Base-by-base conservation (phyloP, 2,888 invertebrate species). In the Hecatera dysodea region DNA sequence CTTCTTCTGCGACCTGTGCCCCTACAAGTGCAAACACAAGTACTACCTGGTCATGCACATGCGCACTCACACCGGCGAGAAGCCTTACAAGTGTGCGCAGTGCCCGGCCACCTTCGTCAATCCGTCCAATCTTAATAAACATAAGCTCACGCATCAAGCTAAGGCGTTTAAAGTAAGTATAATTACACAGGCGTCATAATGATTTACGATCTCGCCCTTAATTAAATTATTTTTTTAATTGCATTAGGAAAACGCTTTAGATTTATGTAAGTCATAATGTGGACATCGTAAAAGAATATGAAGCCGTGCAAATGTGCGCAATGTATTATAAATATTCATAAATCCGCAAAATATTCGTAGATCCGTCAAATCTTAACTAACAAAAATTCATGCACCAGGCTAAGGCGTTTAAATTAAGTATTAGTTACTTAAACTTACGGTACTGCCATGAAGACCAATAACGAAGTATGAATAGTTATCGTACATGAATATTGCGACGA, bases 351-450 rank as follows among this genome's bases (percentile, higher is more conserved):
- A 96, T 96, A 22, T 97, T 97, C 86, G 97, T 96, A 80, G 97
- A 97, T 86, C 96, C 97, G 5, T 97, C 97, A n/a, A 97, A 97
- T 88, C 93, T 97, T 68, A 97, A 97, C 86, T 97, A 97, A 88
- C 97, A 97, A 96, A 79, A 93, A 96, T n/a, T n/a, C 1, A 96
- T 96, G 0, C 97, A 97, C 55, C 94, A 94, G 84, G 95, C 93
- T 80, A 96, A 96, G 78, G 95, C 94, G 84, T 95, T 93, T 62
- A 95, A 95, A 92, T 95, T 95, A 78, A 72, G 71, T 68, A 50
- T 39, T 62, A n/a, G 19, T 27, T 42, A 24, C 8, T 27, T 15
- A 2, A 15, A 12, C 5, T 0, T 2, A 17, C 42, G 4, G 29
- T 29, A 29, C 15, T 15, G 42, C 42, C 42, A 36, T 36, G 36